Evolutionary conservation across 2,888 invertebrate genomes (phyloP), one percentile per base, ranked within the genome.

Genomic region (Drosophila planitibia): DNA sequence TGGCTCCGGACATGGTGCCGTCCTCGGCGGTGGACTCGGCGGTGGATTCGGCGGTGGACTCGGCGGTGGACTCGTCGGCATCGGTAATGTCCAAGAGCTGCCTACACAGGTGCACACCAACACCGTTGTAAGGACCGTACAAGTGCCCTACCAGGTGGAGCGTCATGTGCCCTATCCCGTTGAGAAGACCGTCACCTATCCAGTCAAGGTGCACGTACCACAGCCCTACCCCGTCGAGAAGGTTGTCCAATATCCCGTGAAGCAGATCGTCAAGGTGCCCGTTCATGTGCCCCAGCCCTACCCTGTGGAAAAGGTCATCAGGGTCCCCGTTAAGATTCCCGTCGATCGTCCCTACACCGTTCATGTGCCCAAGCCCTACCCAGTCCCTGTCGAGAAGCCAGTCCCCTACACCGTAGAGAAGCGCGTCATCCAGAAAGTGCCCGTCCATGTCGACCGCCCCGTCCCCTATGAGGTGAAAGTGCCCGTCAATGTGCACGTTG

Each of bases 151-250:
- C 85, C 96, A 96, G 37, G 96, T 96, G 37, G 95, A 95, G 91
- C 96, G 96, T 49, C 95, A 93, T 62, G 95, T 96, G 35, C 97
- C 97, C 5, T 97, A 97, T 93, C 96, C 97, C 51, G 97, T 97
- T 49, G 96, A 96, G 93, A 97, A 96, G 94, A 95, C 95, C 91
- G 96, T 97, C 61, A 97, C 97, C 70, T 96, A 96, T 93, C 96
- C 97, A 91, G 96, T 97, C 86, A 96, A 97, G 94, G 96, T 97
- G 64, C 94, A 95, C 66, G 96, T 97, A 66, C 96, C 96, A 71
- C 96, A 96, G 89, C 97, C 97, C 82, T 97, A 97, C 94, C 96
- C 96, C 78, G 97, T 97, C 25, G 96, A 96, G 93, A 96, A 96
- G 93, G 96, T 96, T 79, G 97, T 97, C 33, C 96, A 96, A 93